Base-by-base conservation (phyloP, 2,113 vertebrate genomes). In the Zingel zingel region DNA sequence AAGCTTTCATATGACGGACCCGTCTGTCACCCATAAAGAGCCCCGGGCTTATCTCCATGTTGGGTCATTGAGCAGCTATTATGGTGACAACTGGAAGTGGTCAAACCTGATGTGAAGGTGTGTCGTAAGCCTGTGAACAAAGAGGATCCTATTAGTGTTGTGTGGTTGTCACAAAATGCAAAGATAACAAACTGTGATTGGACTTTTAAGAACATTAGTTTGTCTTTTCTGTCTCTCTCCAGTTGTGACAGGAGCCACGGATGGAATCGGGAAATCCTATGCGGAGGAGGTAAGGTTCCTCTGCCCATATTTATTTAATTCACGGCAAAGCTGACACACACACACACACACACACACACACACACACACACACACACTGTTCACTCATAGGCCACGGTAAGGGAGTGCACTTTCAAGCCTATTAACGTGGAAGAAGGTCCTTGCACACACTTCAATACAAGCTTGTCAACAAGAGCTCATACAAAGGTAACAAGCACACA, bases 221-320 rank as follows among this genome's bases (percentile, higher is more conserved):
- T 21, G 11, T 75, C 39, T 61, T 43, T 18, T 77, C 47, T 78
- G 33, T 89, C 79, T 86, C 33, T 69, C 85, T 90, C 33, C 87
- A 99, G 98, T 99, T 94, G 94, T 99, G 88, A 99, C 98, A 0
- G 98, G 98, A 90, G 94, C 96, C 90, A 99, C 98, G 6, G 98
- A 99, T 95, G 98, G 98, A 89, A 99, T 99, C 84, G 98, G 98
- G 89, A 99, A 98, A 94, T 96, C 97, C 79, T 99, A 99, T 86
- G 97, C 97, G 51, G 96, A 97, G 94, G 96, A 98, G 97, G 98
- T 98, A 94, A 95, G 96, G 77, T 69, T 92, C 86, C 63, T 78
- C 45, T 63, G 63, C 74, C 47, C 61, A 87, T 84, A 74, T 89
- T 92, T 88, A 54, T 82, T 91, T 83, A 58, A 81, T 87, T 81